Evolutionary conservation across 2,113 vertebrate species (phyloP).

Genomic region (Carollia perspicillata): DNA sequence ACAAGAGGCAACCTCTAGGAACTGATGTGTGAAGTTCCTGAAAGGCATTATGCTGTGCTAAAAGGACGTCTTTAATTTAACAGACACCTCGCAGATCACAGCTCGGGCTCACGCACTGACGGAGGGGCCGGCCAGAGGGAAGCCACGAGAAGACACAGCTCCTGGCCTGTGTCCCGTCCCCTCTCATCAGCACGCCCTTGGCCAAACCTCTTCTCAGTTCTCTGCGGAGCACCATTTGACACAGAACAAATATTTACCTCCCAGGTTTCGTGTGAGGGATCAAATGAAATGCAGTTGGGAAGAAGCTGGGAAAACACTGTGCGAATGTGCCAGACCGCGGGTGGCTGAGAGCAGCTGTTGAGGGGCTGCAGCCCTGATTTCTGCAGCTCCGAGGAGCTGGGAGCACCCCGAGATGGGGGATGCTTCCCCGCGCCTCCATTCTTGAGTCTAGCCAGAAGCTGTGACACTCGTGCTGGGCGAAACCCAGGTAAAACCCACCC

Average conservation of each 20-base stretch:
- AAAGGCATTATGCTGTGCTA: neutral
- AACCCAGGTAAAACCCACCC: neutral
- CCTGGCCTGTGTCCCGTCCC: neutral
- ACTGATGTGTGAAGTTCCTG: neutral
- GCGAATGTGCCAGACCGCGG: neutral
- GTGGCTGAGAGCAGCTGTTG: neutral
- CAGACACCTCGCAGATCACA: accelerated
- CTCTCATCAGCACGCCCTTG: neutral
- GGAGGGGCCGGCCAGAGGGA: neutral
- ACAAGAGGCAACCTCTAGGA: neutral
- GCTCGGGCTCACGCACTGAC: neutral
- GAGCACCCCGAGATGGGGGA: neutral
- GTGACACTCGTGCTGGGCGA: neutral
- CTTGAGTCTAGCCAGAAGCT: neutral
- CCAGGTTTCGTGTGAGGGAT: neutral
- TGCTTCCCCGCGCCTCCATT: too few relatives aligned
- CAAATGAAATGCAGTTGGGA: neutral
- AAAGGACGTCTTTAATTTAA: neutral
- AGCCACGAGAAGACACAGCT: accelerated
- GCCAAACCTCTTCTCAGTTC: neutral
- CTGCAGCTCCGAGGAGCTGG: neutral
- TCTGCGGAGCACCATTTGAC: neutral
- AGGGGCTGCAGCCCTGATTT: neutral
- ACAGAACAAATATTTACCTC: neutral
- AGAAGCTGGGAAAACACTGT: neutral